These are phyloP conservation scores for Athetis lepigone DNA, from an alignment of 2,888 invertebrate species.

Conservation along the genomic window DNA sequence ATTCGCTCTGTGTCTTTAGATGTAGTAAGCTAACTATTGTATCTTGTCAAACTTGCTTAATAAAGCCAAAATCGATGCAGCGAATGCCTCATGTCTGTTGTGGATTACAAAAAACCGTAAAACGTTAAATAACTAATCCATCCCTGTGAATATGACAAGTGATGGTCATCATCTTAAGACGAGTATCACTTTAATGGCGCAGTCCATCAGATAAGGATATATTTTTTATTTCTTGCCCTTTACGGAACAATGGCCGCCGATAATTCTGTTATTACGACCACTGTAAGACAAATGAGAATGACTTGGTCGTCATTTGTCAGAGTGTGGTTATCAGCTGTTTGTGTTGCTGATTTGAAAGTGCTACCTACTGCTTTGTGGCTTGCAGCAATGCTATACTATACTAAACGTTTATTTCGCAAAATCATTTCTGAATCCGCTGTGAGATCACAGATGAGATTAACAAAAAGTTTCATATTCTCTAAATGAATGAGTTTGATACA, in stretches of 20 bases:
- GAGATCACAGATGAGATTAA: too few relatives aligned
- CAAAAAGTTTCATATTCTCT: too few relatives aligned
- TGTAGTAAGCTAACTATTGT: too few relatives aligned
- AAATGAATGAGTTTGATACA: too few relatives aligned
- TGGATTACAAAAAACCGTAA: neutral
- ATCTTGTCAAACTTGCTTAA: too few relatives aligned
- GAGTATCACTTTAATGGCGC: constrained; percentile 76
- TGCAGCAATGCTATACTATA: too few relatives aligned
- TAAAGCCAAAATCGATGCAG: too few relatives aligned
- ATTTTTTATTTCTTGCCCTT: constrained; percentile 73
- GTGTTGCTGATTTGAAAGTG: constrained; percentile 35
- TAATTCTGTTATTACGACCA: constrained; percentile 66
- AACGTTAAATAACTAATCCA: constrained; percentile 49
- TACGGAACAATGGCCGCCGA: constrained; percentile 71
- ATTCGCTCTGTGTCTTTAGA: too few relatives aligned
- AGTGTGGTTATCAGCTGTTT: constrained; percentile 17
- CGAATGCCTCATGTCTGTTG: too few relatives aligned
- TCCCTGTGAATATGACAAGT: constrained; percentile 73
- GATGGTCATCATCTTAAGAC: constrained; percentile 78
- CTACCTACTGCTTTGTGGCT: too few relatives aligned
- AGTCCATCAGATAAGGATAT: constrained; percentile 72
- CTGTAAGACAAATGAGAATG: constrained; percentile 43
- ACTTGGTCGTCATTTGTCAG: constrained; percentile 36
- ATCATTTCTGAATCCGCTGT: too few relatives aligned
- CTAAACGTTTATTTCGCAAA: too few relatives aligned